A percentile compares a stretch with the other conserved stretches of the same genome.
Evolutionary conservation across 2,797 vertebrate species (phyloP).

Genomic region (Orientallactaga sibirica): DNA sequence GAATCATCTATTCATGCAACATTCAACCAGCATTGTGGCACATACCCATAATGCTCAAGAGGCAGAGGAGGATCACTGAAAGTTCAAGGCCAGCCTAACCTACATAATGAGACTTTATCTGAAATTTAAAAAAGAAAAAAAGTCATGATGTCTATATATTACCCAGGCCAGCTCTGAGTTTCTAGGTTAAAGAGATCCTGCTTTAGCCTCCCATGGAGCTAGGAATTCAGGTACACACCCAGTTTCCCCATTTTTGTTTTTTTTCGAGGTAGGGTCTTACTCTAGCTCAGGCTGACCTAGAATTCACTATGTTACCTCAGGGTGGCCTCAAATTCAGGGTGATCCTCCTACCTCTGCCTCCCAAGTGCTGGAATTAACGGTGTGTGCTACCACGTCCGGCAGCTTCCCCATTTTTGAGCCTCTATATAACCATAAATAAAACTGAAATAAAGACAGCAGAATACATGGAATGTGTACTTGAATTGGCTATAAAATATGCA

Average conservation of each 20-base stretch:
- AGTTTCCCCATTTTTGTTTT: too few relatives aligned
- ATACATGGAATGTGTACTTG: conserved; percentile 12
- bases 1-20: background rate
- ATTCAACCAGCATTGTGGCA: background rate
- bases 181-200: background rate
- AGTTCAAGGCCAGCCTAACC: background rate
- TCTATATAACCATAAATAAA: background rate
- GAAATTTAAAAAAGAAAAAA: too few relatives aligned
- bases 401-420: background rate
- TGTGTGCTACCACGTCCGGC: too few relatives aligned
- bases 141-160: background rate
- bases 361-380: background rate
- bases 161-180: background rate
- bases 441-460: background rate
- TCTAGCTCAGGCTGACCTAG: too few relatives aligned
- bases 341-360: too few relatives aligned
- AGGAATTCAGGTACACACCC: background rate
- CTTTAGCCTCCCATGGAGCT: background rate
- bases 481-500: conserved; percentile 18
- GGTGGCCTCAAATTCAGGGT: too few relatives aligned
- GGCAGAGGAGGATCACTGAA: background rate
- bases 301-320: too few relatives aligned
- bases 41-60: background rate
- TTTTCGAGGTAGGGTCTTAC: too few relatives aligned
- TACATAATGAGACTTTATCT: background rate